phyloP scores from a whole-genome alignment of 1,140 invertebrate genomes.

The Apis dorsata region DNA sequence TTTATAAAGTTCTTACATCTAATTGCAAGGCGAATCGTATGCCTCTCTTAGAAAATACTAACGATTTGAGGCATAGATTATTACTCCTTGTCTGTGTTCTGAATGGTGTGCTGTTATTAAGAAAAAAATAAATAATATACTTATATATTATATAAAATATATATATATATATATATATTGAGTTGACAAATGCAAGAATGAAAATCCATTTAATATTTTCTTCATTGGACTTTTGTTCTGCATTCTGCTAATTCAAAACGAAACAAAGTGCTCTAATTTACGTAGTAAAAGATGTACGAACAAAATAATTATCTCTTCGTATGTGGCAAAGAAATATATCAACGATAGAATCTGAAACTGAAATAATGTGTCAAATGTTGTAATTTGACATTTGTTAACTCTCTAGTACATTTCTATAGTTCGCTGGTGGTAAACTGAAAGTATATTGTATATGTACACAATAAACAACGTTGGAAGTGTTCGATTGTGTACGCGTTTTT shows the following conservation, averaged over 20 bases:
- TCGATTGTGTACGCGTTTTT: conserved; percentile 20
- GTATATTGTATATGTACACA: conserved; percentile 31
- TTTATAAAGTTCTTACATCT: conserved; percentile 50
- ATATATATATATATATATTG: conserved; percentile 2
- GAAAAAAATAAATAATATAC: conserved; percentile 12
- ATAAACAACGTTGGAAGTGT: neutral
- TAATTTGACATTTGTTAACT: conserved; percentile 44
- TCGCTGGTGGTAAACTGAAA: conserved; percentile 35
- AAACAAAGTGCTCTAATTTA: conserved; percentile 6
- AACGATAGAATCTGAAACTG: conserved; percentile 18
- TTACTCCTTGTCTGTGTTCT: conserved; percentile 50
- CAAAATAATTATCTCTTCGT: conserved; percentile 10
- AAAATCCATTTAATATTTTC: conserved; percentile 35
- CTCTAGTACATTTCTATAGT: conserved; percentile 10
- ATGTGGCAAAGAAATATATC: neutral
- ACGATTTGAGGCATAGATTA: conserved; percentile 46
- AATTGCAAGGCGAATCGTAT: conserved; percentile 46
- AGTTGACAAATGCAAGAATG: conserved; percentile 26
- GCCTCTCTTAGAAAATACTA: conserved; percentile 44
- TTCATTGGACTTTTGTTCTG: conserved; percentile 26
- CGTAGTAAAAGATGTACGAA: neutral
- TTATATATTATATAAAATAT: conserved; percentile 16
- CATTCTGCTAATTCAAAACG: conserved; percentile 37
- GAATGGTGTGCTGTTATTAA: conserved; percentile 26
- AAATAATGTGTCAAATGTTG: conserved; percentile 44